Evolutionary conservation across 2,113 vertebrate genomes (phyloP).

Genomic region (Zosterops pallidus): DNA sequence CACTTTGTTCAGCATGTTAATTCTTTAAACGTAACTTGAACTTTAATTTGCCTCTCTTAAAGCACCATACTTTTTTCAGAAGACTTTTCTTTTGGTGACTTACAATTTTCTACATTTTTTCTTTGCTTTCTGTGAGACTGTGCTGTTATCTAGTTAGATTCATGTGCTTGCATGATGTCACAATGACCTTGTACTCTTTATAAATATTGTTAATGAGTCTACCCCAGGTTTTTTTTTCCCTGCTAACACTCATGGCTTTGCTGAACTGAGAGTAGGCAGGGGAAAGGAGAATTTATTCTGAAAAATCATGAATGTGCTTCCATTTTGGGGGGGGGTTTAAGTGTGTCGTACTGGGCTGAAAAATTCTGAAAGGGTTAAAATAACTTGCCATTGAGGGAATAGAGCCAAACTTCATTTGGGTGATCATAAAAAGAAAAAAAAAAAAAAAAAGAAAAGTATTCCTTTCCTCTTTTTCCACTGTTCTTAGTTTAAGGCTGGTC

Average conservation of each 20-base stretch:
- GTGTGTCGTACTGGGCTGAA: not conserved
- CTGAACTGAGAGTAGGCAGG: not conserved
- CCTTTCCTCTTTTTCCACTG: not conserved
- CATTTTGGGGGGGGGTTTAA: not conserved
- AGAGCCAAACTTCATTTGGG: not conserved
- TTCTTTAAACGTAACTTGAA: not conserved
- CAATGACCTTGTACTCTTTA: not conserved
- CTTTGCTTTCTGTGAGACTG: not conserved
- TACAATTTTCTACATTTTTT: not conserved
- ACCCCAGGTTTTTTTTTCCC: accelerated
- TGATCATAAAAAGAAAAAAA: not conserved
- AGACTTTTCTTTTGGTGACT: not conserved
- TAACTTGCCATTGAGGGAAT: not conserved
- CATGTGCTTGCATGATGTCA: not conserved
- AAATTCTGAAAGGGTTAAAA: not conserved
- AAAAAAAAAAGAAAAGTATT: not conserved
- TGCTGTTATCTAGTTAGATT: not conserved
- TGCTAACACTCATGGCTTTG: not conserved
- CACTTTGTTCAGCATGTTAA: not conserved
- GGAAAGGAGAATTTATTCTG: not conserved
- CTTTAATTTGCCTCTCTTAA: not conserved
- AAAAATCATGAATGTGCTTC: not conserved
- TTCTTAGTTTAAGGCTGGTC: not conserved
- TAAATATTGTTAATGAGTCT: not conserved
- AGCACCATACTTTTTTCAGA: not conserved